Percentiles rank a stretch among this genome's conserved stretches.
Conservation (phyloP, 2,888 invertebrate species). For the Neoitamus cyanurus region DNA sequence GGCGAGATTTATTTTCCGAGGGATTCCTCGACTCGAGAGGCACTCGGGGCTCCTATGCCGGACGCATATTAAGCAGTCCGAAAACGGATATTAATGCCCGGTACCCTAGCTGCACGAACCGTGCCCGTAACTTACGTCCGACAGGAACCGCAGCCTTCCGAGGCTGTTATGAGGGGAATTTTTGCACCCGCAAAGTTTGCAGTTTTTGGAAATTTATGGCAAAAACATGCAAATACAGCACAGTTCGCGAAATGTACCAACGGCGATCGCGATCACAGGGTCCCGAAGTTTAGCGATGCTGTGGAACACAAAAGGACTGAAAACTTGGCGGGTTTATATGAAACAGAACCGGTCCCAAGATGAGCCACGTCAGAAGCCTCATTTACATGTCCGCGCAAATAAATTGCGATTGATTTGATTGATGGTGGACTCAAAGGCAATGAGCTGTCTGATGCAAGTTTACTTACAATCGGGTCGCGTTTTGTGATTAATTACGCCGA, state of each 20-base stretch:
- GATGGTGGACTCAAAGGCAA: background rate
- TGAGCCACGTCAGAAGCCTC: background rate
- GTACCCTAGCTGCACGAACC: background rate
- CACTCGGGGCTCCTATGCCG: background rate
- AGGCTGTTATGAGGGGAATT: background rate
- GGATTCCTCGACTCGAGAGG: background rate
- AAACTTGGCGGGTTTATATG: background rate
- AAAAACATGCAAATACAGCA: background rate
- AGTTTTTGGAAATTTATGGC: background rate
- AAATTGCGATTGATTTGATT: background rate
- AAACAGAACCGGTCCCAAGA: background rate
- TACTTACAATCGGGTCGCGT: background rate
- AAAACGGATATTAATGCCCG: conserved; percentile 1
- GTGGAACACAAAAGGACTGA: background rate
- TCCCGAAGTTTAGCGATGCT: background rate
- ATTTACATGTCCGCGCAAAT: background rate
- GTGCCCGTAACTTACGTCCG: background rate
- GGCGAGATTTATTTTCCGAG: conserved; percentile 14
- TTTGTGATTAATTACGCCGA: background rate
- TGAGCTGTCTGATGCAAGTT: background rate
- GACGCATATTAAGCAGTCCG: background rate
- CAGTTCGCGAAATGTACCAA: background rate
- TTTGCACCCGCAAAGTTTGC: background rate
- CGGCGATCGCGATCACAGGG: background rate
- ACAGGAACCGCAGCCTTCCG: background rate